Conservation (phyloP, 2,888 invertebrate species). For the Melinaea menophilus region DNA sequence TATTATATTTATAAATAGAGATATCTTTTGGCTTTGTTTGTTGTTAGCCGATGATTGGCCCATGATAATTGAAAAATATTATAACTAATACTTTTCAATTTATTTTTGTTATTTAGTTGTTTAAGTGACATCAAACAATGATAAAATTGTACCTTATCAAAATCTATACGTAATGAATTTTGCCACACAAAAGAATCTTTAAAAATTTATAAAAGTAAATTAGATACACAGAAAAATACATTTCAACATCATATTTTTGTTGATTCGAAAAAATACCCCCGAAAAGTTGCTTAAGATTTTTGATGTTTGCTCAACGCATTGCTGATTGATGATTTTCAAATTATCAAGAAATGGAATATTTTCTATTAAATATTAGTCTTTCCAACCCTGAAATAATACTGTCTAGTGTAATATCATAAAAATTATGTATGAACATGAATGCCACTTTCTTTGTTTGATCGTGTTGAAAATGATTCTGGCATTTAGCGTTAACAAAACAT, state of each 20-base stretch:
- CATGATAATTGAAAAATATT: no score
- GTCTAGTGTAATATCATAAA: conserved; percentile 14
- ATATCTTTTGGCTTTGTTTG: background rate
- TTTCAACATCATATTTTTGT: background rate
- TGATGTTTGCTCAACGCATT: conserved; percentile 15
- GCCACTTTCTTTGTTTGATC: no score
- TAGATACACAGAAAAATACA: no score
- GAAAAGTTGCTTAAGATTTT: conserved; percentile 8
- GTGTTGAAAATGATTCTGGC: no score
- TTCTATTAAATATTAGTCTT: conserved; percentile 39
- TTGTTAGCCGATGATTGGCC: background rate
- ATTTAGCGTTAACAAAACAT: conserved; percentile 14
- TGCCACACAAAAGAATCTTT: no score
- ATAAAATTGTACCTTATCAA: no score
- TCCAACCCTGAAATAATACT: conserved; percentile 46
- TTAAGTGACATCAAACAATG: no score
- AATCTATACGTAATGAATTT: no score
- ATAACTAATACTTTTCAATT: no score
- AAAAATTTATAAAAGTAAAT: no score
- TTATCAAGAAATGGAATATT: conserved; percentile 18
- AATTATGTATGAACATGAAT: no score
- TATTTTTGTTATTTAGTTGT: no score
- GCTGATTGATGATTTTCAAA: conserved; percentile 12
- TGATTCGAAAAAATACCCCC: background rate
- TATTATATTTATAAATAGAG: background rate